Evolutionary conservation across 2,888 invertebrate genomes (phyloP).

Genomic region (Pheosia gnoma): DNA sequence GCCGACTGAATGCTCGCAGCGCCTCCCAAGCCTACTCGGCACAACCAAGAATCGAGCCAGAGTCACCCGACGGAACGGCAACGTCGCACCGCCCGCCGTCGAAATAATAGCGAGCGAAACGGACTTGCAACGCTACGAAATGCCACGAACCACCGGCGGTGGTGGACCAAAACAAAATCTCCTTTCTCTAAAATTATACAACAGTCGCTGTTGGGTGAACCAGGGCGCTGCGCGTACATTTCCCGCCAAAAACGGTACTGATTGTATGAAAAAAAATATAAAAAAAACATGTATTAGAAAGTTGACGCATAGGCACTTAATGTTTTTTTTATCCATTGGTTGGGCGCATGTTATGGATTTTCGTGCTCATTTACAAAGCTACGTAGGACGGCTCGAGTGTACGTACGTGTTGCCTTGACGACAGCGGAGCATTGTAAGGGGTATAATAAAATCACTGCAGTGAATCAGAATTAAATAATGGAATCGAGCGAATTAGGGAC

Average conservation of each 20-base stretch:
- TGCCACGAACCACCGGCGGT: constrained; percentile 77
- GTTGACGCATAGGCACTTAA: not conserved
- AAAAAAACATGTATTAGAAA: constrained; percentile 10
- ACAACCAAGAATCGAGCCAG: constrained; percentile 63
- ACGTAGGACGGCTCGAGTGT: constrained; percentile 8
- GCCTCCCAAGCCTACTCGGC: constrained; percentile 52
- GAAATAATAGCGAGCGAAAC: constrained; percentile 72
- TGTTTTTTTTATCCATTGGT: not conserved
- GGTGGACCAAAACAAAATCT: constrained; percentile 82
- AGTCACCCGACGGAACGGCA: constrained; percentile 66
- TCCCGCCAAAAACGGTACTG: constrained; percentile 52
- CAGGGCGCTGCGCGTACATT: constrained; percentile 50
- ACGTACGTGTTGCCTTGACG: constrained; percentile 19
- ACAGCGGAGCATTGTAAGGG: constrained; percentile 17
- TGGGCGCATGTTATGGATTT: constrained; percentile 15
- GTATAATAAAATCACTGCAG: constrained; percentile 23
- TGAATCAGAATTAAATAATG: constrained; percentile 17
- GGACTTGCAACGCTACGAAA: constrained; percentile 74
- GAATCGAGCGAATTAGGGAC: constrained; percentile 12
- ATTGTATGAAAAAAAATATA: constrained; percentile 15
- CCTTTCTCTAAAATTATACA: constrained; percentile 83
- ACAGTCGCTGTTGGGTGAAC: constrained; percentile 64
- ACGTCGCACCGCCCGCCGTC: constrained; percentile 57
- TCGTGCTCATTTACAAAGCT: constrained; percentile 7
- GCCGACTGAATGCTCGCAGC: constrained; percentile 77